Percentiles rank a stretch among this genome's conserved stretches.
Conservation (phyloP, 2,113 vertebrate species). For the Syngnathus scovelli region DNA sequence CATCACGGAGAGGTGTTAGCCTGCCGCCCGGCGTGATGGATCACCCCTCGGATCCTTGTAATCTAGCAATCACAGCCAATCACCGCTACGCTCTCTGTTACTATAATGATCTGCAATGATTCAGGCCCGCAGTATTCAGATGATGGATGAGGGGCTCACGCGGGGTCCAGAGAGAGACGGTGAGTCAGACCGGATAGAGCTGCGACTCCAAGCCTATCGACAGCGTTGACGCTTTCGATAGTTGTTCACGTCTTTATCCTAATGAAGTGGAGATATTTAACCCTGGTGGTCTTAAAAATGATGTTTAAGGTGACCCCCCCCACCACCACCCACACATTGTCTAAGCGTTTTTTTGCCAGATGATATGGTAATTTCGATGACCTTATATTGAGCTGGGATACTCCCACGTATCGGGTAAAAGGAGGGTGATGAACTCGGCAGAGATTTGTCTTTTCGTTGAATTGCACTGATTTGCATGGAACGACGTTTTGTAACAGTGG, state of each 20-base stretch:
- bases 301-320: slow-evolving; percentile 70
- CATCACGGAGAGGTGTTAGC: slow-evolving; percentile 69
- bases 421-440: slow-evolving; percentile 50
- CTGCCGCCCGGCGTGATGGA: slow-evolving; percentile 70
- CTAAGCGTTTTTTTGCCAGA: slow-evolving; percentile 66
- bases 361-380: slow-evolving; percentile 74
- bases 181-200: slow-evolving; percentile 34
- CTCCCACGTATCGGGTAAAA: slow-evolving; percentile 52
- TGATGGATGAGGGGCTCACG: slow-evolving; percentile 64
- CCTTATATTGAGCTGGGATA: slow-evolving; percentile 61
- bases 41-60: slow-evolving; percentile 64
- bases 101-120: slow-evolving; percentile 71
- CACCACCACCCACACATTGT: slow-evolving; percentile 50
- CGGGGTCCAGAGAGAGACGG: slow-evolving; percentile 56
- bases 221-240: slow-evolving; percentile 45
- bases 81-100: slow-evolving; percentile 54
- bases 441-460: slow-evolving; percentile 15
- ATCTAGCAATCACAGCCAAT: slow-evolving; percentile 68
- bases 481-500: not conserved
- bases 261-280: slow-evolving; percentile 77
- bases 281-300: slow-evolving; percentile 63
- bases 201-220: slow-evolving; percentile 53
- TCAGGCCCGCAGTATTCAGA: slow-evolving; percentile 62
- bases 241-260: slow-evolving; percentile 74
- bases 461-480: not conserved